Percentiles rank a stretch among this genome's conserved stretches.
Evolutionary conservation across 2,888 invertebrate species (phyloP).

Genomic region (Tryphoninae sp.): DNA sequence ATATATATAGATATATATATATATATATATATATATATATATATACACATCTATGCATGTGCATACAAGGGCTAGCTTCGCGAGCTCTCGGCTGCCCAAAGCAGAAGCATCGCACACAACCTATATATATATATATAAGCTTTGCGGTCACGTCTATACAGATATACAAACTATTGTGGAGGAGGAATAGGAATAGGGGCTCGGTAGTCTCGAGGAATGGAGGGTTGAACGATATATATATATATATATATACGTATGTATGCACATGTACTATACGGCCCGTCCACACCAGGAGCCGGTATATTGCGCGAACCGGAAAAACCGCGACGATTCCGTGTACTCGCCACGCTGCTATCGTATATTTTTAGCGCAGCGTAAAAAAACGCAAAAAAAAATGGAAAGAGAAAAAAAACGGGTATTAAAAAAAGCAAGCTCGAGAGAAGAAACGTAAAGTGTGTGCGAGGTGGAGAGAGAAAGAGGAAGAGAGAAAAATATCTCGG

Average conservation of each 20-base stretch:
- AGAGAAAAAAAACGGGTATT: slow-evolving; percentile 17
- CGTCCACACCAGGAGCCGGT: slow-evolving; percentile 60
- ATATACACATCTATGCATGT: neutral
- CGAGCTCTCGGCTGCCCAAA: slow-evolving; percentile 47
- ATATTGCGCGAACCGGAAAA: slow-evolving; percentile 62
- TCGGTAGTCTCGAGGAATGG: slow-evolving; percentile 5
- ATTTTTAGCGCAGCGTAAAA: slow-evolving; percentile 58
- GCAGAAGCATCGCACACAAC: slow-evolving; percentile 44
- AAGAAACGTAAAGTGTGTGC: slow-evolving; percentile 70
- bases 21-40: slow-evolving; percentile 1
- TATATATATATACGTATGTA: neutral
- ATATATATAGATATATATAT: neutral
- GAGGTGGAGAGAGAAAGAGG: slow-evolving; percentile 75
- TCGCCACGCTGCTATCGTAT: slow-evolving; percentile 58
- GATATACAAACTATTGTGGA: slow-evolving; percentile 44
- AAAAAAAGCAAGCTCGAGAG: slow-evolving; percentile 72
- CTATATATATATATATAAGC: neutral
- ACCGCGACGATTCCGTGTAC: slow-evolving; percentile 61
- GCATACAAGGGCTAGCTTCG: slow-evolving; percentile 10
- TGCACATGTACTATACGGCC: slow-evolving; percentile 51
- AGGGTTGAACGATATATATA: neutral
- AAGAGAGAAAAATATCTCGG: slow-evolving; percentile 54
- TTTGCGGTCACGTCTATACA: slow-evolving; percentile 16
- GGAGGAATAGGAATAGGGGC: slow-evolving; percentile 18
- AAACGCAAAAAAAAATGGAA: slow-evolving; percentile 61